Evolutionary conservation across 2,888 invertebrate genomes (phyloP).

Genomic region (Leptopilina myrica): DNA sequence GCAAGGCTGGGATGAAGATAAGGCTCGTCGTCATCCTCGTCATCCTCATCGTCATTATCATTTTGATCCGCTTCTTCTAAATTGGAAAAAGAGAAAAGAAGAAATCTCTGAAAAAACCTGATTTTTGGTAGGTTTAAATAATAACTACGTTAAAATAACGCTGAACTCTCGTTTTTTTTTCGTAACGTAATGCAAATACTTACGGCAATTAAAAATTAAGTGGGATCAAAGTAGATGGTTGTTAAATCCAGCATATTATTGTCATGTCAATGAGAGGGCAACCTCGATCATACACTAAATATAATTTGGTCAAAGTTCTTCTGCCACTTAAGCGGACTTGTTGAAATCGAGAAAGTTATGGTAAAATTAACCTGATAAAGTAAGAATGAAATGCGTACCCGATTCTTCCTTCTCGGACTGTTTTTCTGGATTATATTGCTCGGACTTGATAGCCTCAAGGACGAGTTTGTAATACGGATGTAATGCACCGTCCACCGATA

Average conservation of each 20-base stretch:
- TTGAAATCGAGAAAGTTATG: slow-evolving; percentile 50
- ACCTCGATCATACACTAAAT: slow-evolving; percentile 56
- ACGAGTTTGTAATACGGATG: slow-evolving; percentile 94
- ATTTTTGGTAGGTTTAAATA: slow-evolving; percentile 47
- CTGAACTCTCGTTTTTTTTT: slow-evolving; percentile 51
- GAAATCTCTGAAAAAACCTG: slow-evolving; percentile 39
- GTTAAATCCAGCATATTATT: slow-evolving; percentile 69
- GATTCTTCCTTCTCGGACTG: slow-evolving; percentile 75
- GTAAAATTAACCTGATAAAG: slow-evolving; percentile 48
- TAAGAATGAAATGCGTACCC: slow-evolving; percentile 69
- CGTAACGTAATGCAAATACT: slow-evolving; percentile 63
- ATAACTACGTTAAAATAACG: slow-evolving; percentile 50
- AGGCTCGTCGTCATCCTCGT: slow-evolving; percentile 80
- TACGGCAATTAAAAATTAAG: slow-evolving; percentile 71
- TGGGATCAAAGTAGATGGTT: slow-evolving; percentile 72
- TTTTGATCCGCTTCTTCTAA: slow-evolving; percentile 74
- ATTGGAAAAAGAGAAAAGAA: slow-evolving; percentile 52
- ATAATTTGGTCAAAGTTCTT: slow-evolving; percentile 57
- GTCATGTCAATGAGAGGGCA: slow-evolving; percentile 65
- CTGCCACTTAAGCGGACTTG: slow-evolving; percentile 58
- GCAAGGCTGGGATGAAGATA: slow-evolving; percentile 91
- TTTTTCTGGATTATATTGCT: slow-evolving; percentile 80
- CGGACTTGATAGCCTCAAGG: slow-evolving; percentile 83
- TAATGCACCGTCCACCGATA: slow-evolving; percentile 89
- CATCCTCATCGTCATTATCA: slow-evolving; percentile 78